phyloP scores from a whole-genome alignment of 2,797 vertebrate genomes.

The Poecile montanus region DNA sequence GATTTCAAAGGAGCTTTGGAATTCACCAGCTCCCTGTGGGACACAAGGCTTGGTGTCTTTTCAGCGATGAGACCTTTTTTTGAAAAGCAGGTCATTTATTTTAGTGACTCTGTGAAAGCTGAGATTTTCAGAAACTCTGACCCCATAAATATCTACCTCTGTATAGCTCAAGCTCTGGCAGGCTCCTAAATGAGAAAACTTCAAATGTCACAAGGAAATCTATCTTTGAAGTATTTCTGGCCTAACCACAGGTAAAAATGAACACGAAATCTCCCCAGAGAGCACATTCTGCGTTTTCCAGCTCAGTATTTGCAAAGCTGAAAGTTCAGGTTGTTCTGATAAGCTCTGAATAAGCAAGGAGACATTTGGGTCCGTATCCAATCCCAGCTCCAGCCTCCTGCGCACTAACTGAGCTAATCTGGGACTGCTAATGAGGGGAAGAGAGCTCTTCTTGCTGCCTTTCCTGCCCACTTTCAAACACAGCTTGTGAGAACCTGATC shows the following conservation, averaged over 20 bases:
- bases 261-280: slow-evolving; percentile 25
- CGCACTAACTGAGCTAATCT: background rate
- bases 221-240: slow-evolving; percentile 54
- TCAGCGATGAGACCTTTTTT: background rate
- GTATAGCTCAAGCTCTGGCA: background rate
- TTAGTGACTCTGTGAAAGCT: background rate
- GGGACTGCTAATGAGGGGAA: background rate
- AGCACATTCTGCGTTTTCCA: background rate
- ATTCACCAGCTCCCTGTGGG: background rate
- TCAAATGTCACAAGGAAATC: slow-evolving; percentile 36
- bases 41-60: background rate
- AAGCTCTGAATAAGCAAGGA: slow-evolving; percentile 38
- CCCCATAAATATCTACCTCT: background rate
- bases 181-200: background rate
- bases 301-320: background rate
- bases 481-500: background rate
- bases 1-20: slow-evolving; percentile 20
- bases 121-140: slow-evolving; percentile 14
- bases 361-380: background rate
- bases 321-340: slow-evolving; percentile 49
- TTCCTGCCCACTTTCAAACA: background rate
- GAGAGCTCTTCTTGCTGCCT: background rate
- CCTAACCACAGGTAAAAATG: slow-evolving; percentile 18
- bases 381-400: background rate
- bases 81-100: slow-evolving; percentile 49